phyloP scores from a whole-genome alignment of 2,888 invertebrate species.

The Agrochola circellaris region DNA sequence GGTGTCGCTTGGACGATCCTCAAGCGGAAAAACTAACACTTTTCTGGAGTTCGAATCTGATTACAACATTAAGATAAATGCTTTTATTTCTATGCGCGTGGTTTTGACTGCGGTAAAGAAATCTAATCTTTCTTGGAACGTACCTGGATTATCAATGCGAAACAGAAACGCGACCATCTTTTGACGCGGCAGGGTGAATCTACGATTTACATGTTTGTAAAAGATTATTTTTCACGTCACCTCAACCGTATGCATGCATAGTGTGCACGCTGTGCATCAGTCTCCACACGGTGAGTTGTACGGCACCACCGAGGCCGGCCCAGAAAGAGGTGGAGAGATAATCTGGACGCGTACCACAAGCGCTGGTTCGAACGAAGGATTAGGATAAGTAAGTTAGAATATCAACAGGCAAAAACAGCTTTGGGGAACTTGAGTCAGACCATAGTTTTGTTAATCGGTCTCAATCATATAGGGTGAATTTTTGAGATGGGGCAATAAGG shows the following conservation, averaged over 20 bases:
- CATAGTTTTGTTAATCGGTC: not conserved
- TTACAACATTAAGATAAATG: conserved; percentile 49
- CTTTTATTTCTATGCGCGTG: conserved; percentile 45
- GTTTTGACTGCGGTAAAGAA: conserved; percentile 26
- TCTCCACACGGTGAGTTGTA: not conserved
- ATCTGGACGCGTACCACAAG: not conserved
- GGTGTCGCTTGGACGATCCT: too few species aligned
- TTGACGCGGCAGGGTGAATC: not conserved
- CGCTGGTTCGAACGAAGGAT: too few species aligned
- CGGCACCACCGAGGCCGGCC: not conserved
- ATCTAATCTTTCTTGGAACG: not conserved
- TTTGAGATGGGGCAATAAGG: too few species aligned
- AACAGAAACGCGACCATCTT: not conserved
- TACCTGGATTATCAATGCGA: not conserved
- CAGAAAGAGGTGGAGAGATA: not conserved
- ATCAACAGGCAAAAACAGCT: not conserved
- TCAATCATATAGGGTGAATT: not conserved
- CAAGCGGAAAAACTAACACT: too few species aligned
- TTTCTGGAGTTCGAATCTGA: conserved; percentile 50
- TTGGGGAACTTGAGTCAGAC: not conserved
- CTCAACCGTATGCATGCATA: not conserved
- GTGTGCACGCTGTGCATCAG: not conserved
- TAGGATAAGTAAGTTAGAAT: not conserved
- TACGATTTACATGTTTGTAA: not conserved
- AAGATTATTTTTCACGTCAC: not conserved